Evolutionary conservation across 2,888 invertebrate genomes (phyloP).

Genomic region (Zygothrica quintamaculata): DNA sequence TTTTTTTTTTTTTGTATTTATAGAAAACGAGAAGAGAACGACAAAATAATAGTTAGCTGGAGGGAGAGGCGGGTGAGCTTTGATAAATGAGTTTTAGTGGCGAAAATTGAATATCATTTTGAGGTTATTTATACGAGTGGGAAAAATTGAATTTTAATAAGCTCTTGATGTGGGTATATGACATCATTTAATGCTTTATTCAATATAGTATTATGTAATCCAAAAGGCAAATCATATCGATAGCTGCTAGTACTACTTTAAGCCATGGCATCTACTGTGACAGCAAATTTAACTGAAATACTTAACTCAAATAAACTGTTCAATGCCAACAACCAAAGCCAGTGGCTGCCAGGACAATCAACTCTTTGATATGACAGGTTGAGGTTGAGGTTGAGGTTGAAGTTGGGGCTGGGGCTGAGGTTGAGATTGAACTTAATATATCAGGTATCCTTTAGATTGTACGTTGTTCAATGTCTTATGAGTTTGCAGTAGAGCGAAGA

Average conservation of each 20-base stretch:
- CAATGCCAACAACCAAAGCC: slow-evolving; percentile 46
- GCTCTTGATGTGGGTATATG: background rate
- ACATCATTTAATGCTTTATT: background rate
- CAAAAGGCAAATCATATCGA: background rate
- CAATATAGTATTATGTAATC: background rate
- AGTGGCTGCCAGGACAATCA: slow-evolving; percentile 7
- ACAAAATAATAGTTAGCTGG: slow-evolving; percentile 42
- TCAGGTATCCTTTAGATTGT: too few species aligned
- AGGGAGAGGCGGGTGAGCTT: background rate
- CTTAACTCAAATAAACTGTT: slow-evolving; percentile 39
- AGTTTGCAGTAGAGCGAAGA: slow-evolving; percentile 22
- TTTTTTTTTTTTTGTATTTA: too few species aligned
- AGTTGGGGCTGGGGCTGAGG: background rate
- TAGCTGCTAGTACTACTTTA: slow-evolving; percentile 28
- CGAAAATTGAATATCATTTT: background rate
- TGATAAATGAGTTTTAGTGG: slow-evolving; percentile 47
- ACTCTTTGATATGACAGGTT: too few species aligned
- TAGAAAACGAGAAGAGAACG: slow-evolving; percentile 27
- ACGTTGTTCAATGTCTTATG: slow-evolving; percentile 7
- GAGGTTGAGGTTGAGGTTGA: background rate
- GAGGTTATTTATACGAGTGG: background rate
- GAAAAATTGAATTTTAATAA: slow-evolving; percentile 4
- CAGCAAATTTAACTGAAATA: slow-evolving; percentile 16
- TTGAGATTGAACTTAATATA: background rate
- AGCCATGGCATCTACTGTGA: background rate